phyloP scores from a whole-genome alignment of 53 echinoderm and acorn worm genomes.

The Apostichopus leukothele region DNA sequence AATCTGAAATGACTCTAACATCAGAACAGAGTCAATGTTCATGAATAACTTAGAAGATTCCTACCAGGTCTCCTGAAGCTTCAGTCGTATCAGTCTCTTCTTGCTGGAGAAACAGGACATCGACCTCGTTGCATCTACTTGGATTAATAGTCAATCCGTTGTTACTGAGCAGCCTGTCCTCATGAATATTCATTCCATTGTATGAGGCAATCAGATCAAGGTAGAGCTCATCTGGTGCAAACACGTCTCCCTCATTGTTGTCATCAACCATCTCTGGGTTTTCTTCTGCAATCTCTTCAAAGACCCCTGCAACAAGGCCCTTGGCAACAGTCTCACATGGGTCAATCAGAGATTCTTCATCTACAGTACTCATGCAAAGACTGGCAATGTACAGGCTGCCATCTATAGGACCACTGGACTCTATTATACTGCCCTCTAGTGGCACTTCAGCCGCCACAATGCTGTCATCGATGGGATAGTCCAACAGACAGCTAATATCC shows the following conservation, averaged over 20 bases:
- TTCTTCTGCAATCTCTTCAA: slow-evolving; percentile 33
- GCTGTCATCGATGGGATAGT: too few relatives aligned
- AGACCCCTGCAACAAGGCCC: background rate
- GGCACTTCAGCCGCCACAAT: too few relatives aligned
- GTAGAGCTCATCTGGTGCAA: slow-evolving; percentile 8
- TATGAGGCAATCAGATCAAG: slow-evolving; percentile 12
- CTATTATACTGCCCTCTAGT: too few relatives aligned
- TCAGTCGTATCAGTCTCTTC: too few relatives aligned
- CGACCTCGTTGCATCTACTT: too few relatives aligned
- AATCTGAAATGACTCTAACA: too few relatives aligned
- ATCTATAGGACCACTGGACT: background rate
- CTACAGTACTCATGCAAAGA: background rate
- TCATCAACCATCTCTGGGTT: slow-evolving; percentile 30
- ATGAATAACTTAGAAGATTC: too few relatives aligned
- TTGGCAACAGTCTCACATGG: background rate
- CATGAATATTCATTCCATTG: slow-evolving; percentile 1
- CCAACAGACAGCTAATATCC: too few relatives aligned
- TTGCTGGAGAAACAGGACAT: too few relatives aligned
- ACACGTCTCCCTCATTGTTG: background rate
- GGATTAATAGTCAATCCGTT: too few relatives aligned
- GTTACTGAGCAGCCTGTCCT: background rate
- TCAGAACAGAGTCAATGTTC: too few relatives aligned
- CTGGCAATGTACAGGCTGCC: background rate
- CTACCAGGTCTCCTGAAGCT: too few relatives aligned
- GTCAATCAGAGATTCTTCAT: background rate